phyloP scores from a whole-genome alignment of 2,888 invertebrate genomes.

The Perithous albicinctus region DNA sequence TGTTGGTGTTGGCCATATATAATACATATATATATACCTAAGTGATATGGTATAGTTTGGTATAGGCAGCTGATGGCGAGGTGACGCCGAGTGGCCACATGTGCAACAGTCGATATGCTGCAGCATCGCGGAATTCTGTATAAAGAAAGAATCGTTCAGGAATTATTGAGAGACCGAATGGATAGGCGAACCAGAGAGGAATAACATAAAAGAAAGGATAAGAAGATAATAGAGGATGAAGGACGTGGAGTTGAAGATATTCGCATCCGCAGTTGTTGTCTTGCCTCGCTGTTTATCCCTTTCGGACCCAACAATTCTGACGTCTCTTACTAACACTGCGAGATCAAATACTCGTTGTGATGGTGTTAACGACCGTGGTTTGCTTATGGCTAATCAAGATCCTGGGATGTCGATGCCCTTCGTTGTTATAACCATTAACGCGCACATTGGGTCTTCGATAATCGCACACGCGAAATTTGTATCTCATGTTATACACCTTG shows the following conservation, averaged over 20 bases:
- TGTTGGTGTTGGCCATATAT: conserved; percentile 49
- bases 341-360: conserved; percentile 34
- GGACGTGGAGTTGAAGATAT: not conserved
- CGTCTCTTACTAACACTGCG: conserved; percentile 16
- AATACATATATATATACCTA: conserved; percentile 32
- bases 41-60: conserved; percentile 14
- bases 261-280: not conserved
- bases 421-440: too few species aligned
- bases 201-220: not conserved
- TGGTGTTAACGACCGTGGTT: conserved; percentile 29
- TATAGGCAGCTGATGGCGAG: conserved; percentile 16
- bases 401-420: not conserved
- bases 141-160: conserved; percentile 9
- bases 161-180: not conserved
- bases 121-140: not conserved
- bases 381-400: not conserved
- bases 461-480: too few species aligned
- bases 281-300: not conserved
- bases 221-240: conserved; percentile 1
- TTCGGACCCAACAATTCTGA: not conserved
- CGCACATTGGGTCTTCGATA: too few species aligned
- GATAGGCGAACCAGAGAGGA: not conserved
- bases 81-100: not conserved
- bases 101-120: too few species aligned
- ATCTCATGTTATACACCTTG: too few species aligned